Base-by-base conservation (phyloP, 1,140 invertebrate species). In the Neoseiulus cucumeris region DNA sequence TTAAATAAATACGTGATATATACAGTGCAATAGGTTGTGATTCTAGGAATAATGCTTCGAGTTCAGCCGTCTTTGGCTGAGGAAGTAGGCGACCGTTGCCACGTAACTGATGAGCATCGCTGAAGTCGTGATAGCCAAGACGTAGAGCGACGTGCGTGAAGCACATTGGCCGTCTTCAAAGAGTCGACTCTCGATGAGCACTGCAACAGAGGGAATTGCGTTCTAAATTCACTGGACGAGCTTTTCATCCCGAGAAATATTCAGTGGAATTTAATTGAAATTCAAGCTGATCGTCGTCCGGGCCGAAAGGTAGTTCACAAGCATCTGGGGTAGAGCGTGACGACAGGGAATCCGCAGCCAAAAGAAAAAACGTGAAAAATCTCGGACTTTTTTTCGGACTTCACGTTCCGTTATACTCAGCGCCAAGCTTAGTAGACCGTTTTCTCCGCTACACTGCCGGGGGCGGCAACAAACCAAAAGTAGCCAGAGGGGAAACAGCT, bases 91-190 rank as follows among this genome's bases (percentile, higher is more conserved):
- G 65, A 71, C 72, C 64, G 69, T 74, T 66, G 68, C 74, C 30
- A 72, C 70, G 77, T 94, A 93, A 18, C 93, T 81, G n/a, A 93
- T 80, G 42, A 91, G 82, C 66, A 94, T 79, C 42, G 93, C 80
- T 42, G 87, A 88, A 74, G 89, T 91, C 44, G 88, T 90, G 0
- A 93, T 87, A 64, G 87, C 87, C 45, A 94, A 76, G 1, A 88
- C 85, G 47, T 93, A 75, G 1, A 94, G 86, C 4, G 89, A 91
- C 22, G 85, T 86, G 75, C 88, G 89, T 66, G 87, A 91, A 22
- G 89, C 88, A 74, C 89, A 93, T 2, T 45, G 47, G 73, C 89
- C 87, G 51, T 87, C 82, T 55, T 87, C 87, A 59, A 85, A 87
- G 64, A 89, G 85, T 22, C 29, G 29, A 42, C 64, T 65, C 18